phyloP scores from a whole-genome alignment of 2,888 invertebrate genomes.

The Punctoribates punctum region DNA sequence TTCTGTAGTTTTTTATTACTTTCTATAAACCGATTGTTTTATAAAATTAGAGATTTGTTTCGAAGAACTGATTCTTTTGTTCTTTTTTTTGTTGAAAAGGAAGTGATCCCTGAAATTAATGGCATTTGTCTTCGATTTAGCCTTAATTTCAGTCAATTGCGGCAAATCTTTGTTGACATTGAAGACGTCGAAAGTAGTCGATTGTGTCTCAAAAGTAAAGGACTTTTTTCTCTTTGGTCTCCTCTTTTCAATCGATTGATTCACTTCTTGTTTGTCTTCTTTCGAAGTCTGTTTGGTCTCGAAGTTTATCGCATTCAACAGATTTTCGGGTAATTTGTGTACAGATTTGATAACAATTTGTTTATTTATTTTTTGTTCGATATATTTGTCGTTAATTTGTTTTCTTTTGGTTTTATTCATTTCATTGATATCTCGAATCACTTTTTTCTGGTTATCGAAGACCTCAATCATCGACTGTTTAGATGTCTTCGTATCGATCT shows the following conservation, averaged over 20 bases:
- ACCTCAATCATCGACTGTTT: not conserved
- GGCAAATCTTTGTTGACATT: not conserved
- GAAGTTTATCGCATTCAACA: not conserved
- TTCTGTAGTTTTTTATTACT: not conserved
- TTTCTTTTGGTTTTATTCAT: not conserved
- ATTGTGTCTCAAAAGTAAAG: not conserved
- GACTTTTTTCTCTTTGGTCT: not conserved
- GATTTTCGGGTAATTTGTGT: not conserved
- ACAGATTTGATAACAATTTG: not conserved
- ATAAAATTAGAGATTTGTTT: not conserved
- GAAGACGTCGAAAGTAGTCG: slow-evolving; percentile 4
- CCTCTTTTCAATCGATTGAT: not conserved
- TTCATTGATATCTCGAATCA: not conserved
- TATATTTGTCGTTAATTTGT: not conserved
- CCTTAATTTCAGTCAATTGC: not conserved
- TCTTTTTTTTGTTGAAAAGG: not conserved
- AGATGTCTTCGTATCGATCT: not conserved
- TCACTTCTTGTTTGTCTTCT: not conserved
- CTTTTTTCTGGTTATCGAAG: not conserved
- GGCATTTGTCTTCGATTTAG: not conserved
- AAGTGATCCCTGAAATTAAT: not conserved
- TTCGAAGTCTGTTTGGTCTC: not conserved
- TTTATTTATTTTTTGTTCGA: not conserved
- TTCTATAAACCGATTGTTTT: not conserved
- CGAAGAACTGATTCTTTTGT: not conserved